Conservation (phyloP, 2,797 vertebrate genomes). For the Mallotus villosus region DNA sequence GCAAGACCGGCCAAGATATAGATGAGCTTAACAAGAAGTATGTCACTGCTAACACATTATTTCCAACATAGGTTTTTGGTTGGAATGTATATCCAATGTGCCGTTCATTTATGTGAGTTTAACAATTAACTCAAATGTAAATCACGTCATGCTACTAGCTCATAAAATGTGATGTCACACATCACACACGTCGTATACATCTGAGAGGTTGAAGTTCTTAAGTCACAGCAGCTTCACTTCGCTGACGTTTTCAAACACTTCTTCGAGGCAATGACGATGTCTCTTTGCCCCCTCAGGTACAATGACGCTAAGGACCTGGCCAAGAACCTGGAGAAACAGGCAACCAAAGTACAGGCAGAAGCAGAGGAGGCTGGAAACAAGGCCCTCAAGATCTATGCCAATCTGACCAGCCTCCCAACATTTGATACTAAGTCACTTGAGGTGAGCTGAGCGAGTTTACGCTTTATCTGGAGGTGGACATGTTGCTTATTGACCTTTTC, state of each 20-base stretch:
- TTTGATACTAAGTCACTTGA: slow-evolving; percentile 84
- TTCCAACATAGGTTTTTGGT: not conserved
- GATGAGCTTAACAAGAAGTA: slow-evolving; percentile 93
- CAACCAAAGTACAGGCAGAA: slow-evolving; percentile 83
- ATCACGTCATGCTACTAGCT: not conserved
- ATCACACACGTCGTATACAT: too few species aligned
- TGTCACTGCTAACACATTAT: slow-evolving; percentile 48
- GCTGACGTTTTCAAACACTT: not conserved
- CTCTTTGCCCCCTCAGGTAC: slow-evolving; percentile 76
- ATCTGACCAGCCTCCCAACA: slow-evolving; percentile 83
- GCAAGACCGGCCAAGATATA: slow-evolving; percentile 83
- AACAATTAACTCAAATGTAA: not conserved
- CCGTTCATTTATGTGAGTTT: not conserved
- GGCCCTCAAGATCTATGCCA: slow-evolving; percentile 90
- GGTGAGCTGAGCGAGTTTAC: slow-evolving; percentile 64
- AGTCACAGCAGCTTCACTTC: not conserved
- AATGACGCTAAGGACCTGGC: slow-evolving; percentile 89
- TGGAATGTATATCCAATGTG: not conserved
- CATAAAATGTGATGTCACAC: not conserved
- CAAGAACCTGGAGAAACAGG: slow-evolving; percentile 89
- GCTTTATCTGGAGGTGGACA: not conserved
- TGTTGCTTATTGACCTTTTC: too few species aligned
- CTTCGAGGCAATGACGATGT: not conserved
- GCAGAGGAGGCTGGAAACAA: slow-evolving; percentile 87
- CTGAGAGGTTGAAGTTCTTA: too few species aligned